Conservation (phyloP, 2,113 vertebrate genomes). For the Tupaia chinensis region DNA sequence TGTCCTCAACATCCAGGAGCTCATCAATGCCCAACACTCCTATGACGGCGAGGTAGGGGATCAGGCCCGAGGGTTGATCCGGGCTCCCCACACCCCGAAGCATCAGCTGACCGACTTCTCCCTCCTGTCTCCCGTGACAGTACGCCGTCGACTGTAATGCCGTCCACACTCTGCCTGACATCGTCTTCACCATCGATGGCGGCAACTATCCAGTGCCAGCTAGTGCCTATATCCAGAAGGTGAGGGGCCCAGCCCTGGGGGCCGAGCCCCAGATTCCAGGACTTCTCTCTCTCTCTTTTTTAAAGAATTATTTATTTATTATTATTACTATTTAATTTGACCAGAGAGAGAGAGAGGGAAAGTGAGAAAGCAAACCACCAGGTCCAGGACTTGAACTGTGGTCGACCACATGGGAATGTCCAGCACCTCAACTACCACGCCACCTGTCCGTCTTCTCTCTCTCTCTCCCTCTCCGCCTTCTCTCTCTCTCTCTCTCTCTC, state of each 20-base stretch:
- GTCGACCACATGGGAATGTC: too few relatives aligned
- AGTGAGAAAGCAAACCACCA: too few relatives aligned
- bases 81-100: background rate
- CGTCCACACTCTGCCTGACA: constrained; percentile 67
- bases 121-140: constrained; percentile 40
- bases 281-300: too few relatives aligned
- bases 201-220: constrained; percentile 75
- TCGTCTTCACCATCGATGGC: constrained; percentile 80
- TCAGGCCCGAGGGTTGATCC: accelerated
- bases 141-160: constrained; percentile 54
- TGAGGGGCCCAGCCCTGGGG: background rate
- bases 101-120: accelerated
- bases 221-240: constrained; percentile 77
- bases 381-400: too few relatives aligned
- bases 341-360: too few relatives aligned
- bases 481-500: too few relatives aligned
- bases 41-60: background rate
- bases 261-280: background rate
- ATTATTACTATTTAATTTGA: too few relatives aligned
- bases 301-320: too few relatives aligned
- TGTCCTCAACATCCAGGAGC: constrained; percentile 80
- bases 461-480: too few relatives aligned
- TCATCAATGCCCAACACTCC: constrained; percentile 68
- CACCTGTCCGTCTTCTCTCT: too few relatives aligned
- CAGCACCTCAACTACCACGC: too few relatives aligned